Percentiles rank a stretch among this genome's conserved stretches.
phyloP scores from a whole-genome alignment of 2,888 invertebrate species.

The Pediacus dermestoides region DNA sequence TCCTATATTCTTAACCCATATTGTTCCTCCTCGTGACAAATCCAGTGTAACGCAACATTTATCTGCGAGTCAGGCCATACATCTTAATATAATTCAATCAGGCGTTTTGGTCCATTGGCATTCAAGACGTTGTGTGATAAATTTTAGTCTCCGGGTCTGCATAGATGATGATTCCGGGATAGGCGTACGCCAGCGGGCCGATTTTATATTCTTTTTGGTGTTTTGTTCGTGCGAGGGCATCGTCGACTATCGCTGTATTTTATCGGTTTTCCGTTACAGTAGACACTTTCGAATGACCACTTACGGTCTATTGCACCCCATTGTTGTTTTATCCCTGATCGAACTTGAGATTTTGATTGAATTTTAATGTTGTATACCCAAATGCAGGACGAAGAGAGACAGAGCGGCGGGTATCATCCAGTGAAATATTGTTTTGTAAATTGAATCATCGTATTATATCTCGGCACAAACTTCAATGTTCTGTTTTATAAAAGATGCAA shows the following conservation, averaged over 20 bases:
- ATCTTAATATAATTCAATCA: conserved; percentile 6
- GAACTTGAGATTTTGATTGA: conserved; percentile 6
- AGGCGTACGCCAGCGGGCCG: too few species aligned
- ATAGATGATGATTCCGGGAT: conserved; percentile 3
- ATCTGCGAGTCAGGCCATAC: not conserved
- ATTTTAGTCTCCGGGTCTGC: conserved; percentile 2
- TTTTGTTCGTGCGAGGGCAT: too few species aligned
- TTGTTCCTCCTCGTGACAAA: too few species aligned
- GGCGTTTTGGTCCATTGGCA: conserved; percentile 3
- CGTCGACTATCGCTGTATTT: too few species aligned
- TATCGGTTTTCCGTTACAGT: conserved; percentile 6
- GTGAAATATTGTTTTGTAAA: not conserved
- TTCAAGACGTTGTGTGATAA: conserved; percentile 4
- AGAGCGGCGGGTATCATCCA: too few species aligned
- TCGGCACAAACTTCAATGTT: too few species aligned
- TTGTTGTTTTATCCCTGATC: conserved; percentile 6
- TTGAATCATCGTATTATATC: conserved; percentile 5
- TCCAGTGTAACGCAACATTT: too few species aligned
- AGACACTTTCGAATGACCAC: conserved; percentile 3
- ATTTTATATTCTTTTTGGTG: too few species aligned
- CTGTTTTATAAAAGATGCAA: too few species aligned
- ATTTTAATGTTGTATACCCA: conserved; percentile 2
- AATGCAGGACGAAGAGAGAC: too few species aligned
- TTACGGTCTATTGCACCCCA: not conserved
- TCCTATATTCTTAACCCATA: too few species aligned